phyloP scores from a whole-genome alignment of 2,113 vertebrate species.

The Proterorhinus semilunaris region DNA sequence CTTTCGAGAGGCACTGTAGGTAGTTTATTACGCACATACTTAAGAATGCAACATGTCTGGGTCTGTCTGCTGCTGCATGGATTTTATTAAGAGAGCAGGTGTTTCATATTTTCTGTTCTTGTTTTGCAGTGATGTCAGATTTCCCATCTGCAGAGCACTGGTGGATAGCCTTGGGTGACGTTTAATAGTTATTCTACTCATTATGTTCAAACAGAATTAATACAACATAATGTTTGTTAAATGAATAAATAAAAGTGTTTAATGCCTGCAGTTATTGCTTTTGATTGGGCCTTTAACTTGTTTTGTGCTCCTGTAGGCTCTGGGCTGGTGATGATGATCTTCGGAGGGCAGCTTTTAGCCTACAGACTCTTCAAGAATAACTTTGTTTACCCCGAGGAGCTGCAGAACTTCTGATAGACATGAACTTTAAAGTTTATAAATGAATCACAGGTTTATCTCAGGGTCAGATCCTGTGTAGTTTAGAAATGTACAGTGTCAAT shows the following conservation, averaged over 20 bases:
- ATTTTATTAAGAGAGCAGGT: background rate
- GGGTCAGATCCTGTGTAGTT: background rate
- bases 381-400: slow-evolving; percentile 84
- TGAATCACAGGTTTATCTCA: slow-evolving; percentile 38
- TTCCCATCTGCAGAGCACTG: slow-evolving; percentile 77
- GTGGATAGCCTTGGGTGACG: slow-evolving; percentile 80
- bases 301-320: slow-evolving; percentile 73
- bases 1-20: too few relatives aligned
- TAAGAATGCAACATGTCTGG: background rate
- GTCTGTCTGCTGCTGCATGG: background rate
- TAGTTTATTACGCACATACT: background rate
- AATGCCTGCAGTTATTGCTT: too few relatives aligned
- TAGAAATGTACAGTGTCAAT: background rate
- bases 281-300: too few relatives aligned
- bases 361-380: slow-evolving; percentile 87
- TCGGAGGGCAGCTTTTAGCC: slow-evolving; percentile 84
- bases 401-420: slow-evolving; percentile 83
- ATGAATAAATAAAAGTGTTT: too few relatives aligned
- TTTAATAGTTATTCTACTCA: background rate
- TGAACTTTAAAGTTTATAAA: slow-evolving; percentile 38
- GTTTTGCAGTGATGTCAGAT: slow-evolving; percentile 72
- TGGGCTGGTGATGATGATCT: slow-evolving; percentile 87
- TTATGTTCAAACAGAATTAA: too few relatives aligned
- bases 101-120: slow-evolving; percentile 2
- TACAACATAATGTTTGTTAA: too few relatives aligned